phyloP scores from a whole-genome alignment of 2,113 vertebrate genomes.

The Ciconia boyciana region DNA sequence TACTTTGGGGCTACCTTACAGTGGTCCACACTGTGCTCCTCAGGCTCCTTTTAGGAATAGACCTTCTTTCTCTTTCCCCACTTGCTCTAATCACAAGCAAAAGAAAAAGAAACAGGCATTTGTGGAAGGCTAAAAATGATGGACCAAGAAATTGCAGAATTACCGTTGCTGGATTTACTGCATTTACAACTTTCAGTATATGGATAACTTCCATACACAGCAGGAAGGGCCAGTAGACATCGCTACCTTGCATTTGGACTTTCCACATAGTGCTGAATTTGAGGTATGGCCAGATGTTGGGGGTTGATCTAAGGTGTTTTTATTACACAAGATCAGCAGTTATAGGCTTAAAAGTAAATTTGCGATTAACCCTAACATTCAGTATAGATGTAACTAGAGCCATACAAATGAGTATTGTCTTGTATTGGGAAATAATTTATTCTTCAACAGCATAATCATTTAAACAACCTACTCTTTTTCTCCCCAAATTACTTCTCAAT shows the following conservation, averaged over 20 bases:
- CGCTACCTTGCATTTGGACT: neutral
- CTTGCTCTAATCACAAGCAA: neutral
- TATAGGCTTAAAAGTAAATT: neutral
- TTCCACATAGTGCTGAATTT: neutral
- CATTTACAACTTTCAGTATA: neutral
- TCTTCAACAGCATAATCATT: neutral
- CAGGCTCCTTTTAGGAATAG: neutral
- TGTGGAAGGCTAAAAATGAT: neutral
- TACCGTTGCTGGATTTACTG: neutral
- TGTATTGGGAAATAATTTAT: neutral
- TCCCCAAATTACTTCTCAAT: neutral
- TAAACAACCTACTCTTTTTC: neutral
- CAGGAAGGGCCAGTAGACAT: neutral
- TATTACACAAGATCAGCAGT: neutral
- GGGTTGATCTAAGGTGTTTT: neutral
- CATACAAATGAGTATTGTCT: neutral
- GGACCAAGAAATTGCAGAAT: neutral
- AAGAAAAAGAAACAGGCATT: neutral
- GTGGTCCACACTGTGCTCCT: neutral
- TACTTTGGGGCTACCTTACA: neutral
- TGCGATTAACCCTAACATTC: neutral
- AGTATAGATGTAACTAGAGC: neutral
- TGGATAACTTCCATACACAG: neutral
- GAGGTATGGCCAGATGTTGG: neutral
- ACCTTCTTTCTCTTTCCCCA: neutral